A percentile compares a stretch with the other conserved stretches of the same genome.
Conservation (phyloP, 2,113 vertebrate genomes). For the Verasper variegatus region DNA sequence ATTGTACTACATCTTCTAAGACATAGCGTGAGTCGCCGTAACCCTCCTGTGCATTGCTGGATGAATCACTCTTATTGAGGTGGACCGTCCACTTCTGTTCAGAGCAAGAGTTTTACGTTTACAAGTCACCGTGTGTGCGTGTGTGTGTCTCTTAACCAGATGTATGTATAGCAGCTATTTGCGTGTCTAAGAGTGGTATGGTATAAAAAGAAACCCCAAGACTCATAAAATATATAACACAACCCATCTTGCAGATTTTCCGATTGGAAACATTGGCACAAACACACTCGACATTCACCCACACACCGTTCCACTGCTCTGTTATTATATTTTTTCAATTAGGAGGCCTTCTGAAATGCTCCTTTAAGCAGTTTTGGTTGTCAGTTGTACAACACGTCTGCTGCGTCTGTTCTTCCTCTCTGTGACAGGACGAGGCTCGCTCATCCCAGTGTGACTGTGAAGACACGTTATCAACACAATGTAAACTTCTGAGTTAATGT, state of each 20-base stretch:
- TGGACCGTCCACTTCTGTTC: slow-evolving; percentile 29
- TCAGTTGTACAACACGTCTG: slow-evolving; percentile 1
- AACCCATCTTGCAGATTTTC: slow-evolving; percentile 73
- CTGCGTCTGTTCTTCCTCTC: neutral
- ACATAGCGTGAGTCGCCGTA: slow-evolving; percentile 24
- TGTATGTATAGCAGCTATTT: slow-evolving; percentile 71
- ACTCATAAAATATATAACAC: slow-evolving; percentile 75
- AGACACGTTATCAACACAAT: neutral
- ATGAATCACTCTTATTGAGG: slow-evolving; percentile 14
- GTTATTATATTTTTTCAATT: slow-evolving; percentile 24
- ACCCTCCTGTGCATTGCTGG: slow-evolving; percentile 2
- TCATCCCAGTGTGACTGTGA: neutral
- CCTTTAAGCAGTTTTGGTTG: neutral
- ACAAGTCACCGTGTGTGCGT: slow-evolving; percentile 42
- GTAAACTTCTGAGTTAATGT: too few relatives aligned
- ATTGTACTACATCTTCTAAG: neutral
- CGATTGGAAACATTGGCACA: slow-evolving; percentile 66
- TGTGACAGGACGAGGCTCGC: too few relatives aligned
- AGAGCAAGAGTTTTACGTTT: slow-evolving; percentile 60
- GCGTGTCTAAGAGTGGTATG: slow-evolving; percentile 63
- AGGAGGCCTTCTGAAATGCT: slow-evolving; percentile 22
- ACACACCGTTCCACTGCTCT: slow-evolving; percentile 11
- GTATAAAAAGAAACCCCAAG: slow-evolving; percentile 73
- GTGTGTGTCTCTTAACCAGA: slow-evolving; percentile 71
- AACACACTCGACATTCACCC: slow-evolving; percentile 29